Evolutionary conservation across 2,888 invertebrate species (phyloP).

Genomic region (Epistrophe grossulariae): DNA sequence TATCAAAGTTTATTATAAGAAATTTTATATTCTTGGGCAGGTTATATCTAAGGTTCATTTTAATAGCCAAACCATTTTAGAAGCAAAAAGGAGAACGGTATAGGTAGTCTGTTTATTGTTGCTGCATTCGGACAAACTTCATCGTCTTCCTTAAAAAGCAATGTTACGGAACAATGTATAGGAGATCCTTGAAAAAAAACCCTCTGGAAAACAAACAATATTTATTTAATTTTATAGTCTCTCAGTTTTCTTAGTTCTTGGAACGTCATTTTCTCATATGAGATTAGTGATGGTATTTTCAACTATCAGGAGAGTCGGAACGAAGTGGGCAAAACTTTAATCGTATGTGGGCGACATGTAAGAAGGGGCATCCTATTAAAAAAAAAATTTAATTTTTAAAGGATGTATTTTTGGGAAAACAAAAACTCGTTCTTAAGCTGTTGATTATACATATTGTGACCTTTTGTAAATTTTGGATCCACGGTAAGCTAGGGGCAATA

Average conservation of each 20-base stretch:
- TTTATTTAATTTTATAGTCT: constrained; percentile 72
- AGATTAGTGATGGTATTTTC: constrained; percentile 52
- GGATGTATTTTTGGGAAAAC: neutral
- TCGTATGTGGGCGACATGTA: neutral
- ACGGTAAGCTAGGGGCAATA: too few species aligned
- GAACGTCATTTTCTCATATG: constrained; percentile 50
- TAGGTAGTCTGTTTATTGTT: constrained; percentile 17
- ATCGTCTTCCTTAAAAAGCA: constrained; percentile 2
- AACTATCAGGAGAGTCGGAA: neutral
- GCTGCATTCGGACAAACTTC: neutral
- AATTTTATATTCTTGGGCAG: constrained; percentile 3
- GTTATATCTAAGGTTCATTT: constrained; percentile 26
- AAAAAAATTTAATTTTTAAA: neutral
- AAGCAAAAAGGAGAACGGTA: constrained; percentile 30
- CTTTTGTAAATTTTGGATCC: too few species aligned
- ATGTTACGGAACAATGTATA: constrained; percentile 61
- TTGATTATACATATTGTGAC: too few species aligned
- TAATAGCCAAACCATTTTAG: constrained; percentile 37
- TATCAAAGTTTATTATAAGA: constrained; percentile 7
- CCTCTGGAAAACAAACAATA: constrained; percentile 69
- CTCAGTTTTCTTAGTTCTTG: constrained; percentile 38
- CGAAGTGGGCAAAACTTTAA: neutral
- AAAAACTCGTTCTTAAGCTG: too few species aligned
- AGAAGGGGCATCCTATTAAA: too few species aligned
- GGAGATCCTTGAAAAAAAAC: constrained; percentile 66